Base-by-base conservation (phyloP, 2,113 vertebrate species). In the Pollachius pollachius region DNA sequence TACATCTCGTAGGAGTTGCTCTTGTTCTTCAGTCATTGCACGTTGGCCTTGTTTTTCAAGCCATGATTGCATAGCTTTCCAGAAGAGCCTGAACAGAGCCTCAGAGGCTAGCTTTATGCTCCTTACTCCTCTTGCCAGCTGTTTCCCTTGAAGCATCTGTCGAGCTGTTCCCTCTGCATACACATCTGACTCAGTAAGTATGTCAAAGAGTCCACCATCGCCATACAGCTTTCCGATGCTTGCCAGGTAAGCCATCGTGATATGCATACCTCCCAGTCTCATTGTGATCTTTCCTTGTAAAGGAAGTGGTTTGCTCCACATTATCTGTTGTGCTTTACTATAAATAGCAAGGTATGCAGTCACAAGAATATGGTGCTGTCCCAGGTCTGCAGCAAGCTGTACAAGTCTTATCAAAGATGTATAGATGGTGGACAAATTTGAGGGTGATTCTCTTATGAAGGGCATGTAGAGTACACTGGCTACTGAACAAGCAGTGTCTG, bases 401-500 rank as follows among this genome's bases (percentile, higher is more conserved):
- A 11, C 9, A 41, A 41, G 37, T 5, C 37, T 5, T 7, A 41
- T 41, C 37, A 41, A 11, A 7, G 69, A 48, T 71, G 62, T 71
- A 58, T 34, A 72, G 52, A 62, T 23, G 15, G 52, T 65, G 70
- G 70, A 71, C 21, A 57, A 65, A 18, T 65, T 48, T 57, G 70
- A 34, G 18, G 62, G 70, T 65, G 69, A 71, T 57, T 56, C 69
- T 71, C 69, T 71, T 65, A 72, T 72, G 34, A 72, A 61, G 18
- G 70, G 34, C 57, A 67, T 58, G 64, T 72, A 72, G 52, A 57
- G 56, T n/a, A 72, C 64, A 67, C 30, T 52, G 64, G 56, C 70
- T 59, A 60, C 70, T 71, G 52, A 15, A 72, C 17, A 23, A 60
- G 70, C 18, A 41, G 25, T 72, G 37, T 72, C 70, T 66, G 64